Evolutionary conservation across 2,113 vertebrate genomes (phyloP), one percentile per base, ranked within the genome.

Genomic region (Mugil cephalus): DNA sequence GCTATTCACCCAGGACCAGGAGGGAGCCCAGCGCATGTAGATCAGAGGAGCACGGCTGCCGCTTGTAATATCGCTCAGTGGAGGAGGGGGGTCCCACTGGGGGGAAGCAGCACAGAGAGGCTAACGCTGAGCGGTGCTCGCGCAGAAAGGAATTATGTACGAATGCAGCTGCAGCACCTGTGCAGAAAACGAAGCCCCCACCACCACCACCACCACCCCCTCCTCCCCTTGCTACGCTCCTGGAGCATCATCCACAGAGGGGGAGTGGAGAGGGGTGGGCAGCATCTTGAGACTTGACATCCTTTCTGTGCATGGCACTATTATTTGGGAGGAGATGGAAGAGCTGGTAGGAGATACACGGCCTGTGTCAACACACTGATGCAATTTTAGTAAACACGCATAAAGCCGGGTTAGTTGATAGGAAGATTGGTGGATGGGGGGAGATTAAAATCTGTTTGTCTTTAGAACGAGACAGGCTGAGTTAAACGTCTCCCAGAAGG

Each of bases 1-100:
- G 84, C 90, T 93, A 94, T 94, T 93, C 94, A 95, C 94, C 83
- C 87, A 95, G 94, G 94, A 94, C 92, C 91, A 70, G 69, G 82
- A 86, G 82, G 85, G 88, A 90, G 91, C 92, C 91, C 89, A 17
- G 81, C 61, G 86, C 90, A 82, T 86, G 90, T 85, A 93, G 91
- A 94, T 94, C 94, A 94, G 90, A 95, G 93, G 85, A 80, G 83
- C 88, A 47, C 79, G 89, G 87, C 92, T 95, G 94, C 94, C 94
- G 82, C 89, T 89, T 88, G 90, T 90, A 93, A 95, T 95, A 94
- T 94, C 88, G 85, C 88, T 94, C 93, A 94, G 84, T 83, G 84
- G 86, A 94, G 86, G 85, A 84, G 87, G 78, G 70, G 34, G 90
- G 86, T 93, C 93, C 92, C 92, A 64, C 52, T 45, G 91, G 93